A percentile compares a stretch with the other conserved stretches of the same genome.
These are phyloP conservation scores for Elegia similella DNA, from an alignment of 2,888 invertebrate genomes.

Conservation along the genomic window DNA sequence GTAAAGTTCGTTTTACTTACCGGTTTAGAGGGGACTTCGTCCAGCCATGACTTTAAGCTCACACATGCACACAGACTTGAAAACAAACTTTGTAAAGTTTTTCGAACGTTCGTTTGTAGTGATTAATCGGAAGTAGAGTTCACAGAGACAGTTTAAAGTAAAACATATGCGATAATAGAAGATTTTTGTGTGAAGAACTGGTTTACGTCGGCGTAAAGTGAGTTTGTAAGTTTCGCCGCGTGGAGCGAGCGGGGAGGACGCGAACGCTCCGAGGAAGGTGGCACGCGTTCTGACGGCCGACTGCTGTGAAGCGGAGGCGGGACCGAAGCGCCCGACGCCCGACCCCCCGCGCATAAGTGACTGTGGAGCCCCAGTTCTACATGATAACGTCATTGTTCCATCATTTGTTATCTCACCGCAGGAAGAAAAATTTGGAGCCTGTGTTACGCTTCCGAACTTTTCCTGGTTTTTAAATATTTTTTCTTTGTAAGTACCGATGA, in stretches of 20 bases:
- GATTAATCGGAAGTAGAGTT: constrained; percentile 40
- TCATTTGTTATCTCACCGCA: constrained; percentile 57
- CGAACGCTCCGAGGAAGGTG: constrained; percentile 56
- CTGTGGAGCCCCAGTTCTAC: constrained; percentile 46
- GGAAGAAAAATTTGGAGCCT: constrained; percentile 40
- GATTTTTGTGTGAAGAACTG: constrained; percentile 54
- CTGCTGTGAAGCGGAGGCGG: constrained; percentile 32
- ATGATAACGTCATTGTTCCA: constrained; percentile 61
- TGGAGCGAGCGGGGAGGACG: constrained; percentile 43
- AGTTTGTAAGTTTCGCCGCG: constrained; percentile 65
- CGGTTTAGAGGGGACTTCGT: constrained; percentile 70
- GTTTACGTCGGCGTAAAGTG: constrained; percentile 62
- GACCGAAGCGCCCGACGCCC: constrained; percentile 53
- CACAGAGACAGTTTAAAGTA: constrained; percentile 37
- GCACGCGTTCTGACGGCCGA: constrained; percentile 55
- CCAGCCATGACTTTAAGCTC: constrained; percentile 64
- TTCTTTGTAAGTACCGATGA: neutral
- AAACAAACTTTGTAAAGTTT: constrained; percentile 69
- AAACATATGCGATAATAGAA: constrained; percentile 42
- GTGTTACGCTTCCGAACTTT: neutral
- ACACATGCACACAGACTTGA: constrained; percentile 55
- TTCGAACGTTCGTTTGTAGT: constrained; percentile 35
- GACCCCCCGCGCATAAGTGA: constrained; percentile 35
- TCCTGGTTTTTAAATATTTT: neutral
- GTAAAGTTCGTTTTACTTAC: constrained; percentile 71